phyloP scores from a whole-genome alignment of 2,888 invertebrate genomes.

The Coenonympha arcania region DNA sequence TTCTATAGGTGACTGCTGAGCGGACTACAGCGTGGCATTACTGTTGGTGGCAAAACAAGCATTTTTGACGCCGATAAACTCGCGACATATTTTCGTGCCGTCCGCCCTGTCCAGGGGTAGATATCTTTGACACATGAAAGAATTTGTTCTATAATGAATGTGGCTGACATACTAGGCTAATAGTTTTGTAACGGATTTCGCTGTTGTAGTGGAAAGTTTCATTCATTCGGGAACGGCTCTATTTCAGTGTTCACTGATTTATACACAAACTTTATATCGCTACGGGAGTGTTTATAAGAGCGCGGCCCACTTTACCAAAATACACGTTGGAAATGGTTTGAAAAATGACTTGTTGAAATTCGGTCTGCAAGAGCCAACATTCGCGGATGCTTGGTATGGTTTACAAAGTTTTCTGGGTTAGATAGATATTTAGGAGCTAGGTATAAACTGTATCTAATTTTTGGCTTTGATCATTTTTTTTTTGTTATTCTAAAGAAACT shows the following conservation, averaged over 20 bases:
- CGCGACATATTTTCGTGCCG: no score
- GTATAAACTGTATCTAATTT: not conserved
- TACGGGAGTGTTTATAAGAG: slow-evolving; percentile 50
- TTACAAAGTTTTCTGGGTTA: slow-evolving; percentile 31
- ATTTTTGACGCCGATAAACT: no score
- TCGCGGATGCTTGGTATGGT: slow-evolving; percentile 51
- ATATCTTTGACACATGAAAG: slow-evolving; percentile 18
- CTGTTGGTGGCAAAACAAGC: no score
- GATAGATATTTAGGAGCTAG: not conserved
- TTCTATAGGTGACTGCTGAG: no score
- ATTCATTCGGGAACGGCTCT: slow-evolving; percentile 25
- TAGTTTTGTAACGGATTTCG: slow-evolving; percentile 20
- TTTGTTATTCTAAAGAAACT: not conserved
- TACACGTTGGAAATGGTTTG: slow-evolving; percentile 45
- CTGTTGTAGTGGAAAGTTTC: slow-evolving; percentile 28
- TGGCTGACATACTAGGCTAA: slow-evolving; percentile 29
- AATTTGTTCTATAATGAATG: slow-evolving; percentile 18
- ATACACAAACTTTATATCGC: slow-evolving; percentile 41
- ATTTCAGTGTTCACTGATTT: slow-evolving; percentile 36
- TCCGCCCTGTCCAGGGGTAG: no score
- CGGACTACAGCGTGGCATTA: no score
- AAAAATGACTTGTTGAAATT: slow-evolving; percentile 61
- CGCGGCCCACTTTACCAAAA: slow-evolving; percentile 57
- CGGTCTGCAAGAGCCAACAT: slow-evolving; percentile 39
- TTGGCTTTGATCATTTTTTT: not conserved